These are phyloP conservation scores for Schizopygopsis pylzovi DNA, from an alignment of 2,797 vertebrate genomes.

Conservation along the genomic window DNA sequence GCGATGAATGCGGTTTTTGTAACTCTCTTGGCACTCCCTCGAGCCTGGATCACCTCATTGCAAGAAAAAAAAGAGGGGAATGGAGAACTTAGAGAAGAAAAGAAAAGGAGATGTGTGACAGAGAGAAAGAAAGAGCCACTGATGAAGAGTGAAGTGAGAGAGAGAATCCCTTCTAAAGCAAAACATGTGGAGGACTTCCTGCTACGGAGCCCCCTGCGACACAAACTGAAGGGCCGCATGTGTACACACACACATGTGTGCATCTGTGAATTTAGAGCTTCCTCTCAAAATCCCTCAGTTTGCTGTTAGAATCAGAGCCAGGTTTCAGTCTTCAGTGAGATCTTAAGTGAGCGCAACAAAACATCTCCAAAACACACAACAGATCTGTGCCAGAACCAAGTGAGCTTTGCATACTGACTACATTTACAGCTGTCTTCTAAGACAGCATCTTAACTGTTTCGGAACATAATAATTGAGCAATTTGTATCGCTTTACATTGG, in stretches of 20 bases:
- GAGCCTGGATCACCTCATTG: constrained; percentile 46
- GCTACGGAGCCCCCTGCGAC: constrained; percentile 25
- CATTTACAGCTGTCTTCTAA: neutral
- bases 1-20: constrained; percentile 53
- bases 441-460: neutral
- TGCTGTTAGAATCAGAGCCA: constrained; percentile 49
- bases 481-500: neutral
- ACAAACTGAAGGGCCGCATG: constrained; percentile 20
- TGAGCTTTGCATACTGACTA: neutral
- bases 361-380: constrained; percentile 12
- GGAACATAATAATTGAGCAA: neutral
- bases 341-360: constrained; percentile 24
- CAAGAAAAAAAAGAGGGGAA: constrained; percentile 9
- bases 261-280: constrained; percentile 39
- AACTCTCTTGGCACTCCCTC: constrained; percentile 42
- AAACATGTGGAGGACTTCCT: constrained; percentile 44
- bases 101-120: constrained; percentile 27
- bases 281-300: constrained; percentile 40
- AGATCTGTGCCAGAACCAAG: neutral
- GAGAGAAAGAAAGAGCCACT: constrained; percentile 31
- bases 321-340: constrained; percentile 14
- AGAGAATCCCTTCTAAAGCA: constrained; percentile 29
- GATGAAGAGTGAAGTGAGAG: constrained; percentile 7
- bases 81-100: constrained; percentile 20
- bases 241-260: neutral